phyloP scores from a whole-genome alignment of 2,888 invertebrate species.

The Neria commutata region DNA sequence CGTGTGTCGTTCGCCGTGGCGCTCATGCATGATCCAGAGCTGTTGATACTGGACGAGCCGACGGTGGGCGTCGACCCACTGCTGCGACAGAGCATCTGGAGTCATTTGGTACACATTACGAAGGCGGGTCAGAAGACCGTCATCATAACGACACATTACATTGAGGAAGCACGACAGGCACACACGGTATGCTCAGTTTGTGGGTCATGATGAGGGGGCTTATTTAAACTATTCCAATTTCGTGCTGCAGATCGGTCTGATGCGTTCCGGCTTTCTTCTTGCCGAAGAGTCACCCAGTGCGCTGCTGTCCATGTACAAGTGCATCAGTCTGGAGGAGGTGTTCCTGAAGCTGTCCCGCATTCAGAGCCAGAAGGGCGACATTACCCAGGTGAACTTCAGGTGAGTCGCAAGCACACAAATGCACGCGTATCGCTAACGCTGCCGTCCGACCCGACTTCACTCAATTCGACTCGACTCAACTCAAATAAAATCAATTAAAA shows the following conservation, averaged over 20 bases:
- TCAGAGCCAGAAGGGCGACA: constrained; percentile 70
- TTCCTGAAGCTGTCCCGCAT: constrained; percentile 87
- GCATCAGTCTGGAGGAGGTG: constrained; percentile 86
- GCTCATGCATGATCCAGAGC: constrained; percentile 89
- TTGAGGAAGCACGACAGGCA: constrained; percentile 92
- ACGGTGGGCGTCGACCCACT: constrained; percentile 93
- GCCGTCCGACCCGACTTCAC: neutral
- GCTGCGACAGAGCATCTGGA: constrained; percentile 91
- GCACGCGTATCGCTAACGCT: neutral
- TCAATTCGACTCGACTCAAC: constrained; percentile 19
- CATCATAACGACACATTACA: constrained; percentile 92
- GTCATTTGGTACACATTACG: constrained; percentile 88
- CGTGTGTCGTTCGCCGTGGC: constrained; percentile 92
- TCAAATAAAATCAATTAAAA: constrained; percentile 12
- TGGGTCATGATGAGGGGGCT: neutral
- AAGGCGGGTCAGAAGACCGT: constrained; percentile 90
- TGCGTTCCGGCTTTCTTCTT: constrained; percentile 88
- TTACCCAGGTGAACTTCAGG: constrained; percentile 61
- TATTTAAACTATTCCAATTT: neutral
- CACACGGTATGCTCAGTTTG: constrained; percentile 71
- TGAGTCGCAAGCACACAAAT: constrained; percentile 33
- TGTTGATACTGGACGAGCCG: constrained; percentile 90
- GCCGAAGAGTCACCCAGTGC: constrained; percentile 90
- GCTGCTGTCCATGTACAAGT: constrained; percentile 82
- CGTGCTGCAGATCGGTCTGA: constrained; percentile 81